phyloP scores from a whole-genome alignment of 2,113 vertebrate genomes.

The Strix uralensis region DNA sequence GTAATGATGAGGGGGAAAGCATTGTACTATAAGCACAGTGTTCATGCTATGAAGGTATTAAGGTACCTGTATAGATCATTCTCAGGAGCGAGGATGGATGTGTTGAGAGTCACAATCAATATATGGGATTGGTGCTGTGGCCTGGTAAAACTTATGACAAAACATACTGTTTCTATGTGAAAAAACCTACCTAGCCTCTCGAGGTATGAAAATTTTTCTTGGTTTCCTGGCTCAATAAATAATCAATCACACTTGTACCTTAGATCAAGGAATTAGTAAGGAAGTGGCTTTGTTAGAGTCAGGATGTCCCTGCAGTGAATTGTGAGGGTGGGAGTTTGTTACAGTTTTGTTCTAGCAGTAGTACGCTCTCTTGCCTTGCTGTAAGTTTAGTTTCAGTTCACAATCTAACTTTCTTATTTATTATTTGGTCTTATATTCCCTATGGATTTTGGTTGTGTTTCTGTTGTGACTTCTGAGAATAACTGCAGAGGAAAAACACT shows the following conservation, averaged over 20 bases:
- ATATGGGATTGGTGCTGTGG: not conserved
- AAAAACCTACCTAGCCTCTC: not conserved
- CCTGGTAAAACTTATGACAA: not conserved
- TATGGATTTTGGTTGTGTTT: not conserved
- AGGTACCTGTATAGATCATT: not conserved
- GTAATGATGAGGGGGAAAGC: not conserved
- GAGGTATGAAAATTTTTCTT: not conserved
- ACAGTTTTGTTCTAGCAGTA: not conserved
- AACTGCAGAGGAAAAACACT: not conserved
- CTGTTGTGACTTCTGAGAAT: not conserved
- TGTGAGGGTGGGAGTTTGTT: not conserved
- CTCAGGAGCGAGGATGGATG: not conserved
- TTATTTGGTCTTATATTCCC: not conserved
- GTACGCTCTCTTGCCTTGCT: not conserved
- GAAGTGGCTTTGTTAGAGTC: not conserved
- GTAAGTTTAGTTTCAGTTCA: not conserved
- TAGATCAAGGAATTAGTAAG: not conserved
- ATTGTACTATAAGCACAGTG: not conserved
- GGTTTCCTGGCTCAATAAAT: not conserved
- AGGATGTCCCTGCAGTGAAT: not conserved
- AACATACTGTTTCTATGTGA: fast-evolving
- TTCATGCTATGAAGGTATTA: not conserved
- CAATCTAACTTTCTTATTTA: not conserved
- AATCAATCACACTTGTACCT: too few relatives aligned
- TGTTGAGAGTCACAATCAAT: not conserved